Percentiles rank a stretch among this genome's conserved stretches.
Conservation (phyloP, 2,113 vertebrate species). For the Silurus asotus region DNA sequence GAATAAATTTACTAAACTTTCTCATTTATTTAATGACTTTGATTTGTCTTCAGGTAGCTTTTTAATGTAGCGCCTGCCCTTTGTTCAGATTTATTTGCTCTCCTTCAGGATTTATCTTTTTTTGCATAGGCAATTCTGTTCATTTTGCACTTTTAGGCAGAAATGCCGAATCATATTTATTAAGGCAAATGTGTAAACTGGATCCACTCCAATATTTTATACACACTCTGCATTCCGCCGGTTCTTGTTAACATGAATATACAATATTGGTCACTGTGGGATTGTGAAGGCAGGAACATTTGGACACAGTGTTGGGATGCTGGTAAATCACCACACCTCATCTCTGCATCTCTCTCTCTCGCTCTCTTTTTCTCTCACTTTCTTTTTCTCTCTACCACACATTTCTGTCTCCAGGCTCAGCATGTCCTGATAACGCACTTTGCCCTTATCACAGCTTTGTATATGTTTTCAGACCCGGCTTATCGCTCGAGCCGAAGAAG, state of each 20-base stretch:
- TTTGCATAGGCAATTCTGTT: neutral
- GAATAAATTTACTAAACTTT: neutral
- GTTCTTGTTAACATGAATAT: neutral
- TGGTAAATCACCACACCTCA: neutral
- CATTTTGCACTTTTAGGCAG: neutral
- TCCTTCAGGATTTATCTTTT: neutral
- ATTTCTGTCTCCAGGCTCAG: neutral
- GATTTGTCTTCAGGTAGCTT: neutral
- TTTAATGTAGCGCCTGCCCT: neutral
- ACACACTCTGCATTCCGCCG: neutral
- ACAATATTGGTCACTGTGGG: neutral
- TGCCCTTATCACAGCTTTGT: slow-evolving; percentile 16
- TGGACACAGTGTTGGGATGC: neutral
- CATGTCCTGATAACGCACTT: neutral
- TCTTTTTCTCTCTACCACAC: neutral
- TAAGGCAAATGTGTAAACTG: neutral
- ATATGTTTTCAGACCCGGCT: slow-evolving; percentile 26
- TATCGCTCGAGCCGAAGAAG: slow-evolving; percentile 13
- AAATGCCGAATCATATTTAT: neutral
- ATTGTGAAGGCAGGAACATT: neutral
- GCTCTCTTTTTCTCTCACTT: neutral
- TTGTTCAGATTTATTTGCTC: neutral
- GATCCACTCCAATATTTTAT: neutral
- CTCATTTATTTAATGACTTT: neutral
- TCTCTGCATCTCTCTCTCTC: neutral